Evolutionary conservation across 2,113 vertebrate species (phyloP), one percentile per base, ranked within the genome.

Genomic region (Chaenocephalus aceratus): DNA sequence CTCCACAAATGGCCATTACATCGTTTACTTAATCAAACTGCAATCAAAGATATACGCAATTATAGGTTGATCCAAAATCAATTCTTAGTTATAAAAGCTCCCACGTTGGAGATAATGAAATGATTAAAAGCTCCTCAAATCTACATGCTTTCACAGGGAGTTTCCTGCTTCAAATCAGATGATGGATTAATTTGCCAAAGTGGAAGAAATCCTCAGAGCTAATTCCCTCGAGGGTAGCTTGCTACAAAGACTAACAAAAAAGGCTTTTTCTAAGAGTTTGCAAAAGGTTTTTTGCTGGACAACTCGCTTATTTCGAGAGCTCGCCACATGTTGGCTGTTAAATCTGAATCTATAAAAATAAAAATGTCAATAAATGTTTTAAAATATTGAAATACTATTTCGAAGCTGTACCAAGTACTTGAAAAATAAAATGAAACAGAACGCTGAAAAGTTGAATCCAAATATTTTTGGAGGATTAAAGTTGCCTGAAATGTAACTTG

Each of bases 21-120:
- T 49, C 64, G 14, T 56, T 36, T 0, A 56, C 54, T 53, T 18
- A 1, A 61, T 62, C 34, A 54, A 53, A 53, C 36, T 41, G 36
- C 36, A 41, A 7, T 41, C 36, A 41, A 41, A 41, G 36, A 41
- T 41, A 30, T 1, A 26, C 30, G 59, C 74, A 30, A 10, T 45
- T 11, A 61, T 36, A 60, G 56, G 26, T 21, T 10, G 41, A 21
- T 21, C 57, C 51, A 64, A 36, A 54, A 54, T 11, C 46, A 52
- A 23, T 34, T 61, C 57, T 23, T 5, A 18, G 48, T 18, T 5
- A 26, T 14, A 4, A 72, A 71, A 72, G 10, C 12, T 13, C 45
- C 65, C 15, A 56, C 23, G 54, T 5, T 58, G 52, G 23, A 69
- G 52, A 46, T 51, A 58, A 45, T 75, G 36, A 46, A 70, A 75